These are phyloP conservation scores for Drosophila incognita DNA, from an alignment of 2,888 invertebrate species.

Conservation along the genomic window DNA sequence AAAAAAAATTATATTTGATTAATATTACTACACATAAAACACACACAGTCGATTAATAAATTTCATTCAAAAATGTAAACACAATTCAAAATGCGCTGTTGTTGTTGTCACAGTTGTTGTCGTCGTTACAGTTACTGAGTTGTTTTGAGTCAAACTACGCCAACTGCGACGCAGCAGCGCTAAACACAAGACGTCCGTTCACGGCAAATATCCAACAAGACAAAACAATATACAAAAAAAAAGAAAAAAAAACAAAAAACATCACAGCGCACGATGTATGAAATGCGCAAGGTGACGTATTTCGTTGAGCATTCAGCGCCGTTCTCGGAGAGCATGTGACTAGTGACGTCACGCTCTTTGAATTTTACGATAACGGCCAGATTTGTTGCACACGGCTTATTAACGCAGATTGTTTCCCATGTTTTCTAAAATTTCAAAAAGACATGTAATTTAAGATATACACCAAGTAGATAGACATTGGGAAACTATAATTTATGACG, in stretches of 20 bases:
- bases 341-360: slow-evolving; percentile 25
- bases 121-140: slow-evolving; percentile 45
- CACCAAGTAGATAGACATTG: background rate
- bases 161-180: slow-evolving; percentile 73
- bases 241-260: slow-evolving; percentile 44
- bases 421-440: background rate
- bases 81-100: slow-evolving; percentile 55
- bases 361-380: background rate
- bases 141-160: slow-evolving; percentile 64
- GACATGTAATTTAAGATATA: background rate
- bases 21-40: slow-evolving; percentile 2
- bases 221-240: slow-evolving; percentile 50
- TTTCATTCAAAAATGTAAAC: slow-evolving; percentile 51
- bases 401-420: background rate
- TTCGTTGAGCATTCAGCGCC: background rate
- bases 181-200: slow-evolving; percentile 65
- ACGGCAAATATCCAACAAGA: slow-evolving; percentile 64
- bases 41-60: slow-evolving; percentile 41
- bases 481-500: slow-evolving; percentile 1
- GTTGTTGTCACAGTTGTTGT: slow-evolving; percentile 32
- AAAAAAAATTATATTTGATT: slow-evolving; percentile 23
- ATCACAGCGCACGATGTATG: slow-evolving; percentile 38
- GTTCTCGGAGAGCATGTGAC: slow-evolving; percentile 17
- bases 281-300: slow-evolving; percentile 19
- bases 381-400: background rate